Percentiles rank a stretch among this genome's conserved stretches.
phyloP scores from a whole-genome alignment of 2,113 vertebrate genomes.

The Myotis yumanensis region DNA sequence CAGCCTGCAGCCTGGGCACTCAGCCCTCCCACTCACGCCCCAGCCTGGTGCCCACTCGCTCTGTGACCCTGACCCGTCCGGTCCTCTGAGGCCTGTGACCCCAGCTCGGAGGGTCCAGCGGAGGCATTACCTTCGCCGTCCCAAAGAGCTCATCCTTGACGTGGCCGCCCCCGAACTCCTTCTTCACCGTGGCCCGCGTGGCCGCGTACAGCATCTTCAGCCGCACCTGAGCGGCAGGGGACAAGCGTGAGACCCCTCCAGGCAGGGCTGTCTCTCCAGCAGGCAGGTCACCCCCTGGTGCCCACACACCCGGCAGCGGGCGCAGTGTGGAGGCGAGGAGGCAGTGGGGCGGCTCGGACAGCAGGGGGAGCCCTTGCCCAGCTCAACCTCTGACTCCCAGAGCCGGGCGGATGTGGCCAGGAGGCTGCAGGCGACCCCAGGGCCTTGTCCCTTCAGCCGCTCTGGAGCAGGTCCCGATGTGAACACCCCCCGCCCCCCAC shows the following conservation, averaged over 20 bases:
- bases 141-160: conserved; percentile 98
- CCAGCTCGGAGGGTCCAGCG: neutral
- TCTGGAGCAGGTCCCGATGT: neutral
- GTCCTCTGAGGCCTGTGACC: neutral
- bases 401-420: neutral
- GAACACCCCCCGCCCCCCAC: too few species aligned
- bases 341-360: neutral
- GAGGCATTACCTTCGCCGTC: conserved; percentile 90
- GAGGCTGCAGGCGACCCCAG: neutral
- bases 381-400: neutral
- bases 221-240: conserved; percentile 87
- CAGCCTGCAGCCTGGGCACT: neutral
- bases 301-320: neutral
- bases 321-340: accelerated
- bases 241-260: neutral
- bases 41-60: neutral
- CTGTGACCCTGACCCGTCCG: neutral
- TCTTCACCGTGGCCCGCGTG: conserved; percentile 97
- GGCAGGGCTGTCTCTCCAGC: neutral
- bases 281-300: neutral
- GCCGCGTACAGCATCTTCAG: conserved; percentile 99
- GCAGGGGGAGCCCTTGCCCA: conserved; percentile 26
- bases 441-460: neutral
- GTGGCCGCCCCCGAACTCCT: conserved; percentile 97
- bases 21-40: neutral